Conservation (phyloP, 2,888 invertebrate genomes). For the Prenolepis imparis region DNA sequence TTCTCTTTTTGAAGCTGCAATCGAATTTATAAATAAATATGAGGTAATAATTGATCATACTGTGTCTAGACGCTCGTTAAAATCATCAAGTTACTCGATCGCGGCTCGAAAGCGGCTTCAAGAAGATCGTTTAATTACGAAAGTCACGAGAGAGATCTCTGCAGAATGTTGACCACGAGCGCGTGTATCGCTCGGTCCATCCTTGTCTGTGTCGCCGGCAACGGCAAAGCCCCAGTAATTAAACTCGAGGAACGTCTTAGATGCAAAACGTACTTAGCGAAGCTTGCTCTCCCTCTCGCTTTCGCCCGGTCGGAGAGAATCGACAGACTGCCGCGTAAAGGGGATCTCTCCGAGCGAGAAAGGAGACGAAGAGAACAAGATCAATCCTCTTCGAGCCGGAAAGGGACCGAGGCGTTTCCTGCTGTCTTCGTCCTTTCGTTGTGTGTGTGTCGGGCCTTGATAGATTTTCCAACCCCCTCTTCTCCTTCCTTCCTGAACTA, state of each 20-base stretch:
- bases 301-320: slow-evolving; percentile 56
- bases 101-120: neutral
- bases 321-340: slow-evolving; percentile 66
- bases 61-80: neutral
- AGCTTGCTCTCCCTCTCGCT: slow-evolving; percentile 74
- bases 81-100: neutral
- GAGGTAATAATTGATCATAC: neutral
- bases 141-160: neutral
- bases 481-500: slow-evolving; percentile 69
- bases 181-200: slow-evolving; percentile 41
- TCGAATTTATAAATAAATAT: neutral
- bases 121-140: neutral
- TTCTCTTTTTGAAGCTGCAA: neutral
- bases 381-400: slow-evolving; percentile 16
- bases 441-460: slow-evolving; percentile 75
- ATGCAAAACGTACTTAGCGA: slow-evolving; percentile 85
- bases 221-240: slow-evolving; percentile 82
- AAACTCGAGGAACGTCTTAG: slow-evolving; percentile 84
- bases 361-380: slow-evolving; percentile 56
- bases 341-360: slow-evolving; percentile 71
- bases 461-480: slow-evolving; percentile 78
- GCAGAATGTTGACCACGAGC: slow-evolving; percentile 40
- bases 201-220: slow-evolving; percentile 52
- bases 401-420: slow-evolving; percentile 56
- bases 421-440: slow-evolving; percentile 63